Base-by-base conservation (phyloP, 1,140 invertebrate species). In the Rhopalosiphum maidis region DNA sequence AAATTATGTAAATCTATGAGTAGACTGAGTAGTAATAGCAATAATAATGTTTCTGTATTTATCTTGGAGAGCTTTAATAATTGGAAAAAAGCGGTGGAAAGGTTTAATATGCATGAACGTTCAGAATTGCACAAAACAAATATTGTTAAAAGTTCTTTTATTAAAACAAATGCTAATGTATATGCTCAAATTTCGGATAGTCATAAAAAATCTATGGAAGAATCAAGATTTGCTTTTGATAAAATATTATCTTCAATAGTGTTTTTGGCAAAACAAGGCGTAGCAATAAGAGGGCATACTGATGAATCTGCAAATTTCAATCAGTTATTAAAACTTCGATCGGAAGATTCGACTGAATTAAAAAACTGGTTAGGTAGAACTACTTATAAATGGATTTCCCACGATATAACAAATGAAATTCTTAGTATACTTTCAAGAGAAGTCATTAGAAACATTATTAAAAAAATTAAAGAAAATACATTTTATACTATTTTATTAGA, bases 401-500 rank as follows among this genome's bases (percentile, higher is more conserved):
- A 89, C 23, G 46, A 48, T 55, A 51, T 51, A 51, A 89, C 51
- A 48, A 55, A 89, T 48, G 41, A 89, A 89, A 89, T 89, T 48
- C 35, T 89, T 51, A n/a, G 51, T 51, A 51, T 89, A 89, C 46
- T 89, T 48, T 89, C 87, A 51, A 55, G 37, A 51, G 51, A 55
- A 48, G 87, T 89, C 46, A 51, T 89, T 48, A 89, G 35, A 55
- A 89, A 48, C 46, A 89, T 48, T 51, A 55, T 89, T 51, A 35
- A 51, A 51, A 25, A 86, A 93, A 93, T 93, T 25, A 85, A 93
- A 94, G 46, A 94, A 9, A 55, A 54, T 83, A 46, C 93, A 93
- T 83, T 93, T 6, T 94, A 82, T 94, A 37, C 91, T 82, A 48
- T 94, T 41, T 90, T 94, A 55, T 87, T 88, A 35, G 82, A 94